phyloP scores from a whole-genome alignment of 1,140 invertebrate genomes.

The Bombus picipes region DNA sequence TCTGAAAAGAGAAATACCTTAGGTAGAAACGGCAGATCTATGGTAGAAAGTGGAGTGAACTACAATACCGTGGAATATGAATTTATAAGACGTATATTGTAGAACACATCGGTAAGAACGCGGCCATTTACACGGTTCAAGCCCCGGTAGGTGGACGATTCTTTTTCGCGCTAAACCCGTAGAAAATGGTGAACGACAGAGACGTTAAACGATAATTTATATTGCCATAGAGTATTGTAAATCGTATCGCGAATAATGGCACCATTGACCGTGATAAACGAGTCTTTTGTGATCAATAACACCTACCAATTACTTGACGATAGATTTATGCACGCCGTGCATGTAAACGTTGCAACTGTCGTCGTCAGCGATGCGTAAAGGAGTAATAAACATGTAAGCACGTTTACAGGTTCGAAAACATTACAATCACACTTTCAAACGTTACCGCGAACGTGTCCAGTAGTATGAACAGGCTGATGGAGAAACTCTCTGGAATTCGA shows the following conservation, averaged over 20 bases:
- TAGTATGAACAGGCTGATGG: background rate
- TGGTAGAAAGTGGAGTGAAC: conserved; percentile 26
- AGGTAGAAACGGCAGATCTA: conserved; percentile 7
- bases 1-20: conserved; percentile 5
- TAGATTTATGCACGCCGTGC: conserved; percentile 38
- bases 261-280: conserved; percentile 55
- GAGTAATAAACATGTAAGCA: conserved; percentile 47
- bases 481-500: conserved; percentile 14
- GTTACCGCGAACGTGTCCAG: conserved; percentile 1
- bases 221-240: conserved; percentile 10
- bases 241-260: conserved; percentile 39
- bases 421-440: conserved; percentile 31
- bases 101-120: background rate
- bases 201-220: conserved; percentile 43
- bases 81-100: background rate
- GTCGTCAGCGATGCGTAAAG: conserved; percentile 51
- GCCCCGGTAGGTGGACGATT: too few species aligned
- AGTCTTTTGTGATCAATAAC: conserved; percentile 53
- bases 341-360: conserved; percentile 41
- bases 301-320: conserved; percentile 53
- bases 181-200: conserved; percentile 19
- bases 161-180: background rate
- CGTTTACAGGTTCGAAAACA: conserved; percentile 7
- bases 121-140: background rate
- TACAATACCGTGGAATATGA: conserved; percentile 1